These are phyloP conservation scores for Rafetus swinhoei DNA, from an alignment of 2,113 vertebrate genomes.

Conservation along the genomic window DNA sequence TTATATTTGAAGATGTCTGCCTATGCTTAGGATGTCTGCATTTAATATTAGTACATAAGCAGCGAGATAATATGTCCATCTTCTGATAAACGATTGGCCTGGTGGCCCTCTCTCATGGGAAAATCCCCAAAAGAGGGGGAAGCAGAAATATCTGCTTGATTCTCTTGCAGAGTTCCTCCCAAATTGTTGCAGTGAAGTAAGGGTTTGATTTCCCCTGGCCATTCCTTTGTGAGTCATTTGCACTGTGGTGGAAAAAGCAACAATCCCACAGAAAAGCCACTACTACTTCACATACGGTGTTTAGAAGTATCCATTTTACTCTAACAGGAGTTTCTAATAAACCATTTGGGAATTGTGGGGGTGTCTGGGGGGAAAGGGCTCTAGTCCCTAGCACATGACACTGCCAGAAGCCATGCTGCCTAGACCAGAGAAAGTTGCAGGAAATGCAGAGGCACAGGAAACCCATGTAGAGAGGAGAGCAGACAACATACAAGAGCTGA, in stretches of 20 bases:
- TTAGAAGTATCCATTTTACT: too few species aligned
- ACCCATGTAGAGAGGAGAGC: not conserved
- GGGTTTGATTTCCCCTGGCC: not conserved
- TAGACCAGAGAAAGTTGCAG: not conserved
- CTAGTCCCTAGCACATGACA: not conserved
- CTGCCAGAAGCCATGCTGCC: not conserved
- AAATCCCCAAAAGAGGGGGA: not conserved
- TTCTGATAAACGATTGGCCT: not conserved
- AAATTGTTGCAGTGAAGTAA: fast-evolving
- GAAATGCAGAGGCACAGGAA: not conserved
- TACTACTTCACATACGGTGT: not conserved
- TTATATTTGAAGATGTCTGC: not conserved
- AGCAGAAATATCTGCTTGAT: not conserved
- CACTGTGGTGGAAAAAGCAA: not conserved
- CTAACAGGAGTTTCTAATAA: not conserved
- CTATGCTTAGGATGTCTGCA: not conserved
- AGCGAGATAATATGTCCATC: not conserved
- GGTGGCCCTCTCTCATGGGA: not conserved
- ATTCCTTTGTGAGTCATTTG: not conserved
- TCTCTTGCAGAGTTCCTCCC: not conserved
- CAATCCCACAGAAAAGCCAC: not conserved
- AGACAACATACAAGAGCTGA: not conserved
- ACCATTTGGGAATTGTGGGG: not conserved
- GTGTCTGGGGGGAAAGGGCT: not conserved
- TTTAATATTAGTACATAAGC: too few species aligned